Evolutionary conservation across 2,888 invertebrate genomes (phyloP).

Genomic region (Drosophila buzzatii): DNA sequence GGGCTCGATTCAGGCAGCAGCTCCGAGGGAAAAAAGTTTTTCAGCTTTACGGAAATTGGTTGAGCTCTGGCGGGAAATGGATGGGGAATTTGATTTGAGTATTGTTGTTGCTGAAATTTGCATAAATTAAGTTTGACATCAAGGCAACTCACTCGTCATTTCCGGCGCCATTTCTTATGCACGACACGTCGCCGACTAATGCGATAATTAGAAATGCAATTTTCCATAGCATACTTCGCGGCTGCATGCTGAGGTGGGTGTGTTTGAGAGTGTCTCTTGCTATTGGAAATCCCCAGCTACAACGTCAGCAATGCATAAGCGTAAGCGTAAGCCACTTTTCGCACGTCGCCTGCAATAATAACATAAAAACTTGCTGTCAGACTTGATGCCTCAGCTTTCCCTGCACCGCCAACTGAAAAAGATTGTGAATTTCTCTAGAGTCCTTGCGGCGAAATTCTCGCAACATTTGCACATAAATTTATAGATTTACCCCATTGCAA

Average conservation of each 20-base stretch:
- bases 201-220: conserved; percentile 85
- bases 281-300: conserved; percentile 63
- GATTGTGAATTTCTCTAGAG: conserved; percentile 68
- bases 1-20: conserved; percentile 22
- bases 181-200: conserved; percentile 81
- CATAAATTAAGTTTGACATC: conserved; percentile 63
- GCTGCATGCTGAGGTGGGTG: conserved; percentile 52
- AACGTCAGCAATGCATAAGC: conserved; percentile 81
- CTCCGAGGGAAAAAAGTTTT: conserved; percentile 70
- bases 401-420: conserved; percentile 48
- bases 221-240: conserved; percentile 82
- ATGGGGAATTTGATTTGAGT: neutral
- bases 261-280: conserved; percentile 18
- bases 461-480: conserved; percentile 78
- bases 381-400: conserved; percentile 27
- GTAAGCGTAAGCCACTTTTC: conserved; percentile 70
- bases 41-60: conserved; percentile 63
- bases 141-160: conserved; percentile 75
- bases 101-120: conserved; percentile 54
- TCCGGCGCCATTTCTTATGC: conserved; percentile 83
- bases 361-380: conserved; percentile 75
- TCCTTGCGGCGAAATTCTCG: conserved; percentile 57
- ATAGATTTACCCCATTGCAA: conserved; percentile 61
- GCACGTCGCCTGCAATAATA: conserved; percentile 70
- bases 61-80: conserved; percentile 25